Base-by-base conservation (phyloP, 2,888 invertebrate species). In the Crepidodera aurea region DNA sequence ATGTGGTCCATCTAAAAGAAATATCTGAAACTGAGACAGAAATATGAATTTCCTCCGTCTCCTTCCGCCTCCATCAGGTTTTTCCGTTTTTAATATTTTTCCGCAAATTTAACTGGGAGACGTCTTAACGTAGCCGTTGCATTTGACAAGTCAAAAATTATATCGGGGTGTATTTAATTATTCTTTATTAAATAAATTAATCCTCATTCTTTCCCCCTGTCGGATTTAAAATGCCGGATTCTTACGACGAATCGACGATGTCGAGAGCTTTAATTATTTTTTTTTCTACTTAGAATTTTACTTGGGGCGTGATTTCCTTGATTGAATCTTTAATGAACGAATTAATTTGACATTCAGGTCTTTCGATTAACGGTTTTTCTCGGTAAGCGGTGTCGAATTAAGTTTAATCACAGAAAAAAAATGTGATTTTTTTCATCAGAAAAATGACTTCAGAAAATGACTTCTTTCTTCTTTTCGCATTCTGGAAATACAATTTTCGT, bases 161-260 rank as follows among this genome's bases (percentile, higher is more conserved):
- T 72, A 72, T 67, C 67, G 69, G 71, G 69, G 70, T 71, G 73
- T 69, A 69, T 75, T 75, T 75, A 75, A 73, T 75, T 74, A 75
- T 74, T 72, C 73, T 72, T 74, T 73, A 75, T 75, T 73, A 73
- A 71, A 71, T 69, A 68, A 72, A 74, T 74, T 74, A 74, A 72
- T 73, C 72, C 71, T 65, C 66, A 65, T 70, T 67, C 68, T 65
- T 69, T 69, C 68, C 69, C 64, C 58, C 64, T 61, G 64, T 64
- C 63, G 46, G 51, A 60, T 62, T 54, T 51, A 60, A 60, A 62
- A 60, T 44, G 54, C 32, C 34, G 55, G 51, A 46, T 56, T 60
- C 50, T 53, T 55, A 60, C 55, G 60, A 42, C 64, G 16, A 19
- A 34, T 32, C 34, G 32, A 6, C 18, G 34, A 32, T 34, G 51